Evolutionary conservation across 2,888 invertebrate genomes (phyloP).

Genomic region (Drosophila anomelani): DNA sequence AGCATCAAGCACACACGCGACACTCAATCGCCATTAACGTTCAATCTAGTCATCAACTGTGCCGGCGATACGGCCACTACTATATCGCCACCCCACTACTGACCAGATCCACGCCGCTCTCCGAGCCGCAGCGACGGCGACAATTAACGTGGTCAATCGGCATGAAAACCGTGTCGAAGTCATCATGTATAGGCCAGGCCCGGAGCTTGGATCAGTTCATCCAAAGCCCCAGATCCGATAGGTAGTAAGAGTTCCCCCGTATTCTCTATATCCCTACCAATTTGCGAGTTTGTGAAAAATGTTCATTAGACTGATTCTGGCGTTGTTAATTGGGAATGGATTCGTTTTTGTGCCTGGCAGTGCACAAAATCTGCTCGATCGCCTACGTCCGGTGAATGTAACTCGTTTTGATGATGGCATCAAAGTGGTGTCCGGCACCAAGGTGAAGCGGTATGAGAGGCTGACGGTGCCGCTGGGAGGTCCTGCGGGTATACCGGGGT

Average conservation of each 20-base stretch:
- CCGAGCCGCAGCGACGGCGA: constrained; percentile 45
- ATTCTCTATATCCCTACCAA: not conserved
- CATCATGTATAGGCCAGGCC: constrained; percentile 54
- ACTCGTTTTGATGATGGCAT: constrained; percentile 72
- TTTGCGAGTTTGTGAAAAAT: constrained; percentile 35
- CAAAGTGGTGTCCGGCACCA: constrained; percentile 82
- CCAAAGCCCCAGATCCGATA: constrained; percentile 44
- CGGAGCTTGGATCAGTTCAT: constrained; percentile 52
- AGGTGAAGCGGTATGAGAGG: constrained; percentile 83
- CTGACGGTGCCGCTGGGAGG: constrained; percentile 78
- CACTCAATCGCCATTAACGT: constrained; percentile 67
- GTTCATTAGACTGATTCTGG: constrained; percentile 50
- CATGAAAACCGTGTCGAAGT: constrained; percentile 83
- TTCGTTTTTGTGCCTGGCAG: constrained; percentile 67
- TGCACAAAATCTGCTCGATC: constrained; percentile 78
- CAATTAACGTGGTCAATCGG: constrained; percentile 83
- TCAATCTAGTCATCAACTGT: constrained; percentile 59
- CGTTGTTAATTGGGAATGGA: constrained; percentile 53
- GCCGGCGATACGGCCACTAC: constrained; percentile 47
- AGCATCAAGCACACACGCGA: constrained; percentile 72
- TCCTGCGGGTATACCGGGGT: constrained; percentile 50
- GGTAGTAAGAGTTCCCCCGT: constrained; percentile 23
- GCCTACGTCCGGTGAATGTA: constrained; percentile 66
- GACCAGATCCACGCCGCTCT: constrained; percentile 42
- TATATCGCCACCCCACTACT: constrained; percentile 38